Evolutionary conservation across 2,888 invertebrate species (phyloP).

Genomic region (Elmis aenea): DNA sequence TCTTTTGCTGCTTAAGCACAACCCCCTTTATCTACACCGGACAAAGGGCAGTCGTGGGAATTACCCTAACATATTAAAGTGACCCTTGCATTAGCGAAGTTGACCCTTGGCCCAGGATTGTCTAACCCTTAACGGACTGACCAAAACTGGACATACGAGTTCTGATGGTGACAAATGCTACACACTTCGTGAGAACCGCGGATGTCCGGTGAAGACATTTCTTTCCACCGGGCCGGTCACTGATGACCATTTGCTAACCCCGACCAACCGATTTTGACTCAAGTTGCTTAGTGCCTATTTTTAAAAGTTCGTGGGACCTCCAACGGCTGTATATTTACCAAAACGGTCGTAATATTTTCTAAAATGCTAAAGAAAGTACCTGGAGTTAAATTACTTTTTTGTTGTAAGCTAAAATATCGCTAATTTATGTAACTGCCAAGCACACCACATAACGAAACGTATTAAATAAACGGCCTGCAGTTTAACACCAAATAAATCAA

Average conservation of each 20-base stretch:
- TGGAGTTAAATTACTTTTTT: too few species aligned
- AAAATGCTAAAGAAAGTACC: too few species aligned
- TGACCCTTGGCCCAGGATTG: constrained; percentile 23
- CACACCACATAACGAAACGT: too few species aligned
- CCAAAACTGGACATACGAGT: constrained; percentile 42
- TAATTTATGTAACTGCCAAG: too few species aligned
- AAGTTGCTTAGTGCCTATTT: constrained; percentile 6
- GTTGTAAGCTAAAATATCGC: too few species aligned
- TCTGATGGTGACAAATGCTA: constrained; percentile 18
- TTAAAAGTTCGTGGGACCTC: too few species aligned
- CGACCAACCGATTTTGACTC: constrained; percentile 12
- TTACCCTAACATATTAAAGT: constrained; percentile 33
- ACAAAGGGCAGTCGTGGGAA: constrained; percentile 38
- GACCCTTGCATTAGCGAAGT: constrained; percentile 36
- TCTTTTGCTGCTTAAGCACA: constrained; percentile 25
- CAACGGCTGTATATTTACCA: too few species aligned
- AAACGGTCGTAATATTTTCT: too few species aligned
- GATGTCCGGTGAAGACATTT: constrained; percentile 19
- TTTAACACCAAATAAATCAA: too few species aligned
- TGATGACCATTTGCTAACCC: constrained; percentile 11
- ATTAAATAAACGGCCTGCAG: too few species aligned
- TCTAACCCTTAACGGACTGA: constrained; percentile 42
- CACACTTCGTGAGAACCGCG: constrained; percentile 22
- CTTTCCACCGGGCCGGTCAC: constrained; percentile 8
- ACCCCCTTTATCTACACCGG: constrained; percentile 36